phyloP scores from a whole-genome alignment of 2,113 vertebrate genomes.

The Takifugu bimaculatus region DNA sequence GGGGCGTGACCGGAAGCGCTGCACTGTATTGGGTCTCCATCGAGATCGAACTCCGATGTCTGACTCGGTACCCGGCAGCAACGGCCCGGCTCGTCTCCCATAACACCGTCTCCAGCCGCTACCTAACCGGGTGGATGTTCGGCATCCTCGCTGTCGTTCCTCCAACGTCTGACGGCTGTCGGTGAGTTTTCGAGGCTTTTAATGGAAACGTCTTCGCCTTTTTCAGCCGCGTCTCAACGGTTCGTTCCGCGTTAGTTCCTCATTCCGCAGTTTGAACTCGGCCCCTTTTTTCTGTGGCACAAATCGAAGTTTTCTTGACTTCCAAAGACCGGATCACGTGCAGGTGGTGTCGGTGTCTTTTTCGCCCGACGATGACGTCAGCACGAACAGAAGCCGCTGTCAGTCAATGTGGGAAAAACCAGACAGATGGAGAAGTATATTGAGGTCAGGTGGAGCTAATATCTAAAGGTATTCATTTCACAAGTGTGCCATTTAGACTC shows the following conservation, averaged over 20 bases:
- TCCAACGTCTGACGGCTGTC: slow-evolving; percentile 22
- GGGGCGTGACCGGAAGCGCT: slow-evolving; percentile 19
- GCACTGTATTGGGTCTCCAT: background rate
- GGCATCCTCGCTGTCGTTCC: slow-evolving; percentile 17
- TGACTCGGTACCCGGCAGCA: slow-evolving; percentile 27
- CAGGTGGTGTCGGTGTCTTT: slow-evolving; percentile 5
- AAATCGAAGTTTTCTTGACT: background rate
- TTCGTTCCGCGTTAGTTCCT: background rate
- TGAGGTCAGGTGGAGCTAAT: no score
- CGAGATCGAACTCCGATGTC: slow-evolving; percentile 23
- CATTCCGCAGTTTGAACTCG: background rate
- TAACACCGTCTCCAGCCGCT: background rate
- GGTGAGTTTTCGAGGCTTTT: slow-evolving; percentile 56
- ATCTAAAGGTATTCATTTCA: no score
- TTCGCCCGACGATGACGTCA: slow-evolving; percentile 39
- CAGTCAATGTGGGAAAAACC: background rate
- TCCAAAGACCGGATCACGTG: slow-evolving; percentile 3
- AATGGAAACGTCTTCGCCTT: background rate
- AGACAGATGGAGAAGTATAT: background rate
- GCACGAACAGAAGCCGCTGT: background rate
- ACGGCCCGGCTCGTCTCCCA: slow-evolving; percentile 10
- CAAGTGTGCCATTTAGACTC: no score
- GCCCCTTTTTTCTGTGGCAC: background rate
- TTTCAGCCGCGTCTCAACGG: background rate
- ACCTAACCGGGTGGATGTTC: slow-evolving; percentile 42